phyloP scores from a whole-genome alignment of 2,113 vertebrate genomes.

The Syngnathus typhle region DNA sequence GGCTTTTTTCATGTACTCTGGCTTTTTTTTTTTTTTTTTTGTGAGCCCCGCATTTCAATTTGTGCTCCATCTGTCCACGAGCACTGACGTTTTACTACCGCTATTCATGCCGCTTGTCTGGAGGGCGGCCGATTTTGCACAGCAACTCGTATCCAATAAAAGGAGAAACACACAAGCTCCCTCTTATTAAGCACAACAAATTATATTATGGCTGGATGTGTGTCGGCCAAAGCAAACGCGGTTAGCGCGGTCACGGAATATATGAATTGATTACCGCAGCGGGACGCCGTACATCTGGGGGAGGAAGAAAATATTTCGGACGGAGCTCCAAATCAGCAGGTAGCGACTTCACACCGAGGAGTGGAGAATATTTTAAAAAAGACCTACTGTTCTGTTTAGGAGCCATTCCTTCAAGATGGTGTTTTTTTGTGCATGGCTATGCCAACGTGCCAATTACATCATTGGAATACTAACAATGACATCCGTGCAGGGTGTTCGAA shows the following conservation, averaged over 20 bases:
- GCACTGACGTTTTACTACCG: constrained; percentile 52
- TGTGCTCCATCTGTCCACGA: constrained; percentile 50
- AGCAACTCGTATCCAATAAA: constrained; percentile 15
- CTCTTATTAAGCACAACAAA: constrained; percentile 33
- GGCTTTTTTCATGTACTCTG: constrained; percentile 42
- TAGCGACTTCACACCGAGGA: constrained; percentile 56
- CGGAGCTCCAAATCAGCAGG: constrained; percentile 40
- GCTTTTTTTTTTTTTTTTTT: constrained; percentile 58
- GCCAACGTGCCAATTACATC: not conserved
- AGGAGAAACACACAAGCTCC: constrained; percentile 36
- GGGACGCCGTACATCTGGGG: constrained; percentile 13
- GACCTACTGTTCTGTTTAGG: constrained; percentile 46
- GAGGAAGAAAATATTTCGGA: constrained; percentile 18
- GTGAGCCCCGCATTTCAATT: constrained; percentile 53
- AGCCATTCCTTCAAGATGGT: not conserved
- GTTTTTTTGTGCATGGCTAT: not conserved
- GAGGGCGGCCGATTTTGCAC: constrained; percentile 41
- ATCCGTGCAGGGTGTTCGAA: not conserved
- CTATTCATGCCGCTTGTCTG: constrained; percentile 41
- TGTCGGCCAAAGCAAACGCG: constrained; percentile 32
- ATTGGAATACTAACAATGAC: not conserved
- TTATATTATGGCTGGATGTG: constrained; percentile 29
- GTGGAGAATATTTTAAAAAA: constrained; percentile 55
- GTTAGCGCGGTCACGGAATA: constrained; percentile 25
- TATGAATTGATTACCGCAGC: constrained; percentile 47